A percentile compares a stretch with the other conserved stretches of the same genome.
phyloP scores from a whole-genome alignment of 2,797 vertebrate genomes.

The Cuniculus paca region DNA sequence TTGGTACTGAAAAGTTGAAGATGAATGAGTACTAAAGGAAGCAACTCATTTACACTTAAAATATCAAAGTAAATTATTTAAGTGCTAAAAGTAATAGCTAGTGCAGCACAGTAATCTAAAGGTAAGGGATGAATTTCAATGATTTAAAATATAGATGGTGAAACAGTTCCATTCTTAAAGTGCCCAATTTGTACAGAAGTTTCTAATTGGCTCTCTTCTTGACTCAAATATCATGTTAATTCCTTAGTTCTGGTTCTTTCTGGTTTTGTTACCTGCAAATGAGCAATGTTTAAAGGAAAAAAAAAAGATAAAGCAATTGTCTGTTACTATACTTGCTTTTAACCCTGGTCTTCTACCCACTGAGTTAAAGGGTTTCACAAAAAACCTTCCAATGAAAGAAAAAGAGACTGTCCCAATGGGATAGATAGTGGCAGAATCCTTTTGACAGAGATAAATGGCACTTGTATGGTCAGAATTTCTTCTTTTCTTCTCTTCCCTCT shows the following conservation, averaged over 20 bases:
- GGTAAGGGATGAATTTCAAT: background rate
- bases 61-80: background rate
- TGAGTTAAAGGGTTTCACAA: background rate
- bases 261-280: background rate
- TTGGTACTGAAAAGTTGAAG: background rate
- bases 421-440: background rate
- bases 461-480: background rate
- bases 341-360: background rate
- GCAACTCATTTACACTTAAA: background rate
- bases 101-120: background rate
- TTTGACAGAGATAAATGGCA: slow-evolving; percentile 9
- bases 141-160: background rate
- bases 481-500: background rate
- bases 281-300: background rate
- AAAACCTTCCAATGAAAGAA: background rate
- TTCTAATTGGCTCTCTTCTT: background rate
- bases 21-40: background rate
- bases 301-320: background rate
- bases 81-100: background rate
- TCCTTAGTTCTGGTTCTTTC: background rate
- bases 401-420: background rate
- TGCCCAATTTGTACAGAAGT: background rate
- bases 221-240: background rate
- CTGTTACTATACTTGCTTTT: background rate
- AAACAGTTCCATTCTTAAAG: background rate